Conservation (phyloP, 2,113 vertebrate species). For the Rhineura floridana region DNA sequence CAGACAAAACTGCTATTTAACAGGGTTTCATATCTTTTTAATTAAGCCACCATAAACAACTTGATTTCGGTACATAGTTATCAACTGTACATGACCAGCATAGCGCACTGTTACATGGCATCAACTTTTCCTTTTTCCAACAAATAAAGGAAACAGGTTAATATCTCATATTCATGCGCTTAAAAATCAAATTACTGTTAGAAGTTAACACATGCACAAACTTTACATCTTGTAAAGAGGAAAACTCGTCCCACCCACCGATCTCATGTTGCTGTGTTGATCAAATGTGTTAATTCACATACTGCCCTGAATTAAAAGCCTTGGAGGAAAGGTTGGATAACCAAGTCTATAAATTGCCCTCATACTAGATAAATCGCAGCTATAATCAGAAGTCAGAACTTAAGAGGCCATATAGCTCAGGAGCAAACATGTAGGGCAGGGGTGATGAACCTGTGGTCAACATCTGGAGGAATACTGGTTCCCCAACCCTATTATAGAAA, state of each 20-base stretch:
- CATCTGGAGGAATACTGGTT: too few relatives aligned
- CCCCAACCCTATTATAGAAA: background rate
- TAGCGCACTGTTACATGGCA: constrained; percentile 2
- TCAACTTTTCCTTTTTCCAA: background rate
- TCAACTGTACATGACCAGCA: constrained; percentile 9
- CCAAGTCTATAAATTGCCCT: background rate
- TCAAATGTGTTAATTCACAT: background rate
- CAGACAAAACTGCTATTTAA: constrained; percentile 17
- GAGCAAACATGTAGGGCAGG: background rate
- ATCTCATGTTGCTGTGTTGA: background rate
- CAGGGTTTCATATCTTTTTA: constrained; percentile 6
- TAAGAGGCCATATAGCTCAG: background rate
- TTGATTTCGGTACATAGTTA: constrained; percentile 1
- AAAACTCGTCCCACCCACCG: background rate
- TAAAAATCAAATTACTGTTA: background rate
- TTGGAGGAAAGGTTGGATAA: background rate
- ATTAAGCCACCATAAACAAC: constrained; percentile 15
- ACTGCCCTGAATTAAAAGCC: background rate
- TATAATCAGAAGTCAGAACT: background rate
- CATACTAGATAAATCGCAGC: background rate
- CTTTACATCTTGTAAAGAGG: background rate
- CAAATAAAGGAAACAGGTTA: background rate
- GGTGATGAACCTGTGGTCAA: too few relatives aligned
- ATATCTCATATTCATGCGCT: constrained; percentile 9
- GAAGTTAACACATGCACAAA: constrained; percentile 14